A percentile compares a stretch with the other conserved stretches of the same genome.
Conservation (phyloP, 2,113 vertebrate genomes). For the Noctilio leporinus region DNA sequence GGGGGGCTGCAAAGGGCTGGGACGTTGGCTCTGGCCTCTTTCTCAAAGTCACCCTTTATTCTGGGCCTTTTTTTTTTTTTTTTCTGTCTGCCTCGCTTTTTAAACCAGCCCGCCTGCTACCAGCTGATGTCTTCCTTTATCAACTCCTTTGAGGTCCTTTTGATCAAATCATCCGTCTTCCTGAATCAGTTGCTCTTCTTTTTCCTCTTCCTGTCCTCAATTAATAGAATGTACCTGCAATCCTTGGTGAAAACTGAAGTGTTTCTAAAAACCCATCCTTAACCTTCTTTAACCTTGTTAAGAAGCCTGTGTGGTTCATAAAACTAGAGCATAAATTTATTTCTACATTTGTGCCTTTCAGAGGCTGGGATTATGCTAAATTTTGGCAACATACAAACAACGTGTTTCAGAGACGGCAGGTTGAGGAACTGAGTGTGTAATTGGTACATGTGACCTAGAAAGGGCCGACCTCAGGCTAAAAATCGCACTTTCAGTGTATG, state of each 20-base stretch:
- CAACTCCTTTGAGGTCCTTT: slow-evolving; percentile 39
- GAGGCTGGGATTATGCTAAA: neutral
- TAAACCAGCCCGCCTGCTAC: neutral
- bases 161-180: slow-evolving; percentile 1
- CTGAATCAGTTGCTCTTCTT: slow-evolving; percentile 1
- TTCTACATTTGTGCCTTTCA: neutral
- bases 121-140: neutral
- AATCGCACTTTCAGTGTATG: neutral
- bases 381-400: neutral
- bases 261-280: slow-evolving; percentile 12
- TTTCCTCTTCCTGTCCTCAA: neutral
- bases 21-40: neutral
- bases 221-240: neutral
- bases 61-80: neutral
- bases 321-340: slow-evolving; percentile 14
- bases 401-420: neutral
- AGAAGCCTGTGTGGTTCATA: neutral
- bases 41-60: slow-evolving; percentile 18
- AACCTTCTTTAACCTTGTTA: neutral
- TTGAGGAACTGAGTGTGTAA: neutral
- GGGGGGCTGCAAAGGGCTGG: neutral
- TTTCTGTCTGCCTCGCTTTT: slow-evolving; percentile 17
- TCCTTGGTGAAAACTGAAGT: neutral
- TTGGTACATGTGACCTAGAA: neutral
- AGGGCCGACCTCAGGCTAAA: neutral